These are phyloP conservation scores for Emydura subglobosa DNA, from an alignment of 2,113 vertebrate genomes.

Conservation along the genomic window DNA sequence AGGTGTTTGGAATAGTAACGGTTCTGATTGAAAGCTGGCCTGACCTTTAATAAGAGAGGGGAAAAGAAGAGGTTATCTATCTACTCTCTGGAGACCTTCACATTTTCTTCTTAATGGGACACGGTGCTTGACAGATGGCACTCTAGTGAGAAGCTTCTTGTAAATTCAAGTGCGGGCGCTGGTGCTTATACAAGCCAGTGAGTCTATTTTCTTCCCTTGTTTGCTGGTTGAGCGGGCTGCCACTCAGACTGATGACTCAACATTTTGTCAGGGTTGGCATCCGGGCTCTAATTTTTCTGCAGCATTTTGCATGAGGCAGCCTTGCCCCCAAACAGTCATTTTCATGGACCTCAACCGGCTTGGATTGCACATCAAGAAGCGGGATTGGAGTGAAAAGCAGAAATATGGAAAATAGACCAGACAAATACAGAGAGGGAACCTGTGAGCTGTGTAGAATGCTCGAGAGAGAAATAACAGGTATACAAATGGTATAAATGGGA, in stretches of 20 bases:
- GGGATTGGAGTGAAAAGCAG: rapidly evolving
- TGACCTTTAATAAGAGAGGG: neutral
- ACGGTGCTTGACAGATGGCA: slow-evolving; percentile 53
- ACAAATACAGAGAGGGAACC: neutral
- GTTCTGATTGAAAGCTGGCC: neutral
- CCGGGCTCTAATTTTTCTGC: neutral
- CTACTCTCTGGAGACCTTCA: slow-evolving; percentile 46
- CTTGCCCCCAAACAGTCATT: neutral
- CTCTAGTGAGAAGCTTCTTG: slow-evolving; percentile 43
- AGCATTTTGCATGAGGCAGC: neutral
- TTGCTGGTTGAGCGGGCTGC: slow-evolving; percentile 28
- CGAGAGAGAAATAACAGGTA: neutral
- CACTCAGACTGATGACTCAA: neutral
- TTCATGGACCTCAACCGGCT: neutral
- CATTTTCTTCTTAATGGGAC: slow-evolving; percentile 48
- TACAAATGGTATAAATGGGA: neutral
- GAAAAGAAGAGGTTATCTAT: neutral
- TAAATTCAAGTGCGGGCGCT: slow-evolving; percentile 44
- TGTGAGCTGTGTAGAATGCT: neutral
- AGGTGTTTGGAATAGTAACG: rapidly evolving
- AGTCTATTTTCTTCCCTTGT: slow-evolving; percentile 20
- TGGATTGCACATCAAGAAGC: neutral
- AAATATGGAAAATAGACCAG: rapidly evolving
- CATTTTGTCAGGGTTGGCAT: neutral
- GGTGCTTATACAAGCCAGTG: slow-evolving; percentile 21